phyloP scores from a whole-genome alignment of 1,140 invertebrate genomes.

The Pogonognathellus flavescens region DNA sequence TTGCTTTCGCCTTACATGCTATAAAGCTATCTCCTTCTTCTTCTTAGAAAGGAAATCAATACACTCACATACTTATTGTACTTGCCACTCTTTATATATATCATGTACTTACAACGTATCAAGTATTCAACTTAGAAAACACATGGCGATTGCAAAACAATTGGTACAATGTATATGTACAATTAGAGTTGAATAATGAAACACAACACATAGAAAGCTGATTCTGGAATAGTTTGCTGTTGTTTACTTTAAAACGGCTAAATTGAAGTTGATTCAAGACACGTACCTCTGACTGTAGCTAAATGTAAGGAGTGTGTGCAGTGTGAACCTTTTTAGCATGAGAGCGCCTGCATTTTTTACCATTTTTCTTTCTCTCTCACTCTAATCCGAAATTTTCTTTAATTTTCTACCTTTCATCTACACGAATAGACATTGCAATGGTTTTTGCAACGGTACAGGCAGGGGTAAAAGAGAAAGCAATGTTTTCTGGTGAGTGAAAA shows the following conservation, averaged over 20 bases:
- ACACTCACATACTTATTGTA: no score
- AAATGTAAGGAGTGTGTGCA: constrained; percentile 39
- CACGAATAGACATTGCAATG: not conserved
- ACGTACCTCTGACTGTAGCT: constrained; percentile 41
- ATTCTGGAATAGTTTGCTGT: not conserved
- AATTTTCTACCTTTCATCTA: constrained; percentile 16
- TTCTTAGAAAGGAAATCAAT: no score
- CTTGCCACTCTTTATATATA: no score
- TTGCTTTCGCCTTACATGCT: no score
- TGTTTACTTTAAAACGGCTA: constrained; percentile 4
- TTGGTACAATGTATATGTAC: no score
- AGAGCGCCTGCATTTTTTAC: constrained; percentile 30
- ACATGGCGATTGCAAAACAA: no score
- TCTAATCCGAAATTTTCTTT: constrained; percentile 18
- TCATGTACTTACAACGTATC: no score
- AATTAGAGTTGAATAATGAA: no score
- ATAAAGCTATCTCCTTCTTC: no score
- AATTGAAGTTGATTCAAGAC: constrained; percentile 12
- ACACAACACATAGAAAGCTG: no score
- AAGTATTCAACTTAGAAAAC: no score
- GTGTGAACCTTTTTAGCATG: constrained; percentile 47
- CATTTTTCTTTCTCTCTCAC: constrained; percentile 28
- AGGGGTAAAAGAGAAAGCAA: constrained; percentile 7
- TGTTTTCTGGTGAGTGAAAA: constrained; percentile 46
- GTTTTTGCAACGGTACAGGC: constrained; percentile 36